Conservation (phyloP, 2,888 invertebrate species). For the Operophtera brumata region DNA sequence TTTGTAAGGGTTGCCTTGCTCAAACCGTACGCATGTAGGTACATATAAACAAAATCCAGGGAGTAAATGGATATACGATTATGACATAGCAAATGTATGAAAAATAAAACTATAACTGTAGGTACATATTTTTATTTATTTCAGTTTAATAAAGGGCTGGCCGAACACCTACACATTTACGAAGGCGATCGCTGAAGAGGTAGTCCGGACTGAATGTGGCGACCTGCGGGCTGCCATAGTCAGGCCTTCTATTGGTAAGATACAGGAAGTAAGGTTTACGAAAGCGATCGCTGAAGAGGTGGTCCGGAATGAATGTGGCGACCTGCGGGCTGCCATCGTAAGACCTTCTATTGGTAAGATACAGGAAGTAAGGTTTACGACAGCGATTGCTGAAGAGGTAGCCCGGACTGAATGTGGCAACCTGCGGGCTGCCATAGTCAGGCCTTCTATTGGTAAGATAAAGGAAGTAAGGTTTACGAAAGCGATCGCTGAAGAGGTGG, state of each 20-base stretch:
- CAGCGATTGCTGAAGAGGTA: constrained; percentile 84
- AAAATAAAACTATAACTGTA: too few species aligned
- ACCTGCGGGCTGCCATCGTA: constrained; percentile 88
- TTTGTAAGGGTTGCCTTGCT: too few species aligned
- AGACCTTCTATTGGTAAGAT: constrained; percentile 91
- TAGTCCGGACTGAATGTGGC: constrained; percentile 65
- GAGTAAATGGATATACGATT: too few species aligned
- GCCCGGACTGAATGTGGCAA: constrained; percentile 67
- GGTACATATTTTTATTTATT: background rate
- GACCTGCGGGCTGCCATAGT: constrained; percentile 88
- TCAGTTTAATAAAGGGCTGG: constrained; percentile 70
- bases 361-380: constrained; percentile 81
- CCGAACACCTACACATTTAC: constrained; percentile 89
- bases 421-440: constrained; percentile 88
- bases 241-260: constrained; percentile 91
- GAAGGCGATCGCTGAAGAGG: constrained; percentile 85
- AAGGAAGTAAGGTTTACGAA: constrained; percentile 84
- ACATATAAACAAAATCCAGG: too few species aligned
- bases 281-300: constrained; percentile 86
- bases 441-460: constrained; percentile 91
- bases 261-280: constrained; percentile 76
- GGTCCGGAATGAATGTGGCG: constrained; percentile 64
- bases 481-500: constrained; percentile 83
- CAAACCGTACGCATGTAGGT: too few species aligned
- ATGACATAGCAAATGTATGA: too few species aligned